A percentile compares a stretch with the other conserved stretches of the same genome.
Evolutionary conservation across 2,888 invertebrate species (phyloP).

Genomic region (Pecten maximus): DNA sequence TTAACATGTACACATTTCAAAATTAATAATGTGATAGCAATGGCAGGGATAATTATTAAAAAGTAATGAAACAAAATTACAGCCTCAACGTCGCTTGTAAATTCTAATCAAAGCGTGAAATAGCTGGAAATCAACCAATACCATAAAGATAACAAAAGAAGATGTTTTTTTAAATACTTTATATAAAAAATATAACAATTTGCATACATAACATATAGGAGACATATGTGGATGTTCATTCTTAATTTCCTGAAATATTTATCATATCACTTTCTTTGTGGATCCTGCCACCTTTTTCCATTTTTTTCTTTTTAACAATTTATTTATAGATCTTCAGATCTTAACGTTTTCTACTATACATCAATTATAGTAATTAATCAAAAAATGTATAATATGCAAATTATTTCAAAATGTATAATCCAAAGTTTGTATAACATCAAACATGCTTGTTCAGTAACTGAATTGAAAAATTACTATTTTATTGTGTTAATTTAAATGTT

Average conservation of each 20-base stretch:
- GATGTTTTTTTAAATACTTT: background rate
- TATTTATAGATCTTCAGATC: background rate
- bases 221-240: background rate
- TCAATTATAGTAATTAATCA: background rate
- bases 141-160: background rate
- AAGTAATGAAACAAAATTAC: too few species aligned
- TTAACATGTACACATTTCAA: too few species aligned
- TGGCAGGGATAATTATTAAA: too few species aligned
- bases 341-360: background rate
- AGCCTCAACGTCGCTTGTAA: too few species aligned
- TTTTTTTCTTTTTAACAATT: background rate
- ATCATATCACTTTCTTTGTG: background rate
- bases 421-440: background rate
- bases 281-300: background rate
- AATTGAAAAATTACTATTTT: background rate
- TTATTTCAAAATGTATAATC: background rate
- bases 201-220: background rate
- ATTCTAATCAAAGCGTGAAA: too few species aligned
- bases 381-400: background rate
- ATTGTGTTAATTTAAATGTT: background rate
- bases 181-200: slow-evolving; percentile 35
- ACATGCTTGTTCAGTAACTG: background rate
- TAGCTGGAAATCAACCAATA: too few species aligned
- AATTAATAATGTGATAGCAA: too few species aligned
- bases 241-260: background rate